Evolutionary conservation across 2,888 invertebrate species (phyloP).

Genomic region (Achlya flavicornis): DNA sequence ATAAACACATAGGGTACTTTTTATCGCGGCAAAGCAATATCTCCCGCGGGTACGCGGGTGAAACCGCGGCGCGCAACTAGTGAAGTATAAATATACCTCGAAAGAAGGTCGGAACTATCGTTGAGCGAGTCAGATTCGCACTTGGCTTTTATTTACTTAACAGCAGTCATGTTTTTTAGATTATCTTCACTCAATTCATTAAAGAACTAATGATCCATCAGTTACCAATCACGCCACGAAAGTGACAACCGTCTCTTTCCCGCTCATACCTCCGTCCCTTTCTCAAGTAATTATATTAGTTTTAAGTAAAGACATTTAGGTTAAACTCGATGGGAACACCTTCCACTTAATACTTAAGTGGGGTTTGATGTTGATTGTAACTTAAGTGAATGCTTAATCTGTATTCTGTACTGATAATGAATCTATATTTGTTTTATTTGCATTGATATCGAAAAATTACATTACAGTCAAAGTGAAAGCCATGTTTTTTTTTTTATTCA

Average conservation of each 20-base stretch:
- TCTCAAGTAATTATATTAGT: constrained; percentile 22
- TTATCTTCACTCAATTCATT: not conserved
- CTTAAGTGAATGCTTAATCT: constrained; percentile 12
- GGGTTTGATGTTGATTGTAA: not conserved
- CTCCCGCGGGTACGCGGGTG: no score
- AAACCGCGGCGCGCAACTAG: no score
- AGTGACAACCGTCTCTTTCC: not conserved
- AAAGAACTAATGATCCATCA: not conserved
- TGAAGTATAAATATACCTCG: no score
- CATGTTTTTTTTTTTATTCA: no score
- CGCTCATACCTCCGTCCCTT: constrained; percentile 1
- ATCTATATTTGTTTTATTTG: no score
- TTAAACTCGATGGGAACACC: constrained; percentile 27
- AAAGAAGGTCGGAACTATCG: no score
- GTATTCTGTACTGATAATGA: constrained; percentile 17
- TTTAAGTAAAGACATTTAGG: constrained; percentile 37
- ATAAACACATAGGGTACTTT: no score
- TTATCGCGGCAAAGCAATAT: no score
- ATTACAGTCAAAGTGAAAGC: no score
- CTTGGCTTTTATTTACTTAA: no score
- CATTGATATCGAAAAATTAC: constrained; percentile 24
- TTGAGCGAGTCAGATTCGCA: no score
- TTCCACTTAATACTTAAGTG: constrained; percentile 48
- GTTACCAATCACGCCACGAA: not conserved
- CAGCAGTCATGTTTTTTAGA: no score